Percentiles rank a stretch among this genome's conserved stretches.
Evolutionary conservation across 2,113 vertebrate species (phyloP).

Genomic region (Pluvialis apricaria): DNA sequence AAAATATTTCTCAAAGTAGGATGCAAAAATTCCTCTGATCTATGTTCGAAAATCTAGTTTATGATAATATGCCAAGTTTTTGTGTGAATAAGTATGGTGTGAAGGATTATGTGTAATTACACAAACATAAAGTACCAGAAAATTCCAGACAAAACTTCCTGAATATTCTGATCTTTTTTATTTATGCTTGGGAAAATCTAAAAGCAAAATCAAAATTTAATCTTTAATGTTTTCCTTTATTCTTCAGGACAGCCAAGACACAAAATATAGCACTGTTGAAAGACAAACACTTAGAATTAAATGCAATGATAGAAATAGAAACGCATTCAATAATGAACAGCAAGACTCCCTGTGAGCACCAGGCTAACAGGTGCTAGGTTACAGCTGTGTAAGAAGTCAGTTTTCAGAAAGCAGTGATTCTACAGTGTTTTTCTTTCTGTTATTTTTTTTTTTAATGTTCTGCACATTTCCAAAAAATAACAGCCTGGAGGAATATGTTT

Average conservation of each 20-base stretch:
- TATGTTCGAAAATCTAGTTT: not conserved
- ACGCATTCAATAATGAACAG: not conserved
- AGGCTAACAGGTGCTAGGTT: not conserved
- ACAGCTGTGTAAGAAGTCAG: not conserved
- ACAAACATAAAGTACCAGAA: not conserved
- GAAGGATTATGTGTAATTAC: not conserved
- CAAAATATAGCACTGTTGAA: not conserved
- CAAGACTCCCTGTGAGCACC: not conserved
- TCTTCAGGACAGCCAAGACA: not conserved
- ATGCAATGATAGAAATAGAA: not conserved
- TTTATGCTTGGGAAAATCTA: not conserved
- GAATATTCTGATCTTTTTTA: not conserved
- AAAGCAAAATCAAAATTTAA: not conserved
- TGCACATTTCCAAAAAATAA: not conserved
- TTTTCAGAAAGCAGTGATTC: not conserved
- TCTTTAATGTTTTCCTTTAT: not conserved
- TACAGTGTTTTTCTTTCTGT: not conserved
- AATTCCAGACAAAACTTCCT: not conserved
- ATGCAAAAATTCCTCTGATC: not conserved
- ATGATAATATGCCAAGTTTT: not conserved
- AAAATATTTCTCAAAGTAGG: not conserved
- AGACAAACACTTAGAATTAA: not conserved
- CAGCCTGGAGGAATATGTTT: not conserved
- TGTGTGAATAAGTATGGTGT: not conserved
- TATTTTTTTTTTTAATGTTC: not conserved